Conservation (phyloP, 2,113 vertebrate genomes). For the Syrmaticus mikado region DNA sequence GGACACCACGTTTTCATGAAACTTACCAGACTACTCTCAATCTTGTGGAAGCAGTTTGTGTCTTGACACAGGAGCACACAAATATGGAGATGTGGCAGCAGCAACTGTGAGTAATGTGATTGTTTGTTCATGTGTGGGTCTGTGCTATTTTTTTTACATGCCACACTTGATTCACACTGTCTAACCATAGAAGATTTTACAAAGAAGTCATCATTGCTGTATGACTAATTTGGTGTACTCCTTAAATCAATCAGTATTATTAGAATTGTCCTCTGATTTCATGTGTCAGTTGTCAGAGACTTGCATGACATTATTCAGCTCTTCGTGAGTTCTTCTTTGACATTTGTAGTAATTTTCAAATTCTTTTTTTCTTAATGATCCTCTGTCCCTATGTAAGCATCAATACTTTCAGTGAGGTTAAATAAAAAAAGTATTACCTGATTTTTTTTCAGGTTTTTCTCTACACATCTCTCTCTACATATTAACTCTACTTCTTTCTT, state of each 20-base stretch:
- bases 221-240: background rate
- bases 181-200: background rate
- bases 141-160: background rate
- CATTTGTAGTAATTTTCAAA: background rate
- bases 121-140: background rate
- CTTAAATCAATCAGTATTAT: background rate
- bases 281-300: background rate
- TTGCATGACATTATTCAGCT: background rate
- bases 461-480: background rate
- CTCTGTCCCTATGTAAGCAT: background rate
- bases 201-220: background rate
- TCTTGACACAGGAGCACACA: background rate
- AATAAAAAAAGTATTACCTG: background rate
- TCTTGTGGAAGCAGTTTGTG: background rate
- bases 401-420: background rate
- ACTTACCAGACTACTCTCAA: background rate
- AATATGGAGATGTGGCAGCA: background rate
- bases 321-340: background rate
- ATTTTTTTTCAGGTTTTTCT: background rate
- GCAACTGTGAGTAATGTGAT: background rate
- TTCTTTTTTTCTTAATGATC: background rate
- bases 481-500: background rate
- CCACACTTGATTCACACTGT: background rate
- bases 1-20: background rate
- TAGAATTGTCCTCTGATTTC: background rate